phyloP scores from a whole-genome alignment of 2,888 invertebrate species.

The Apodemia hepburni region DNA sequence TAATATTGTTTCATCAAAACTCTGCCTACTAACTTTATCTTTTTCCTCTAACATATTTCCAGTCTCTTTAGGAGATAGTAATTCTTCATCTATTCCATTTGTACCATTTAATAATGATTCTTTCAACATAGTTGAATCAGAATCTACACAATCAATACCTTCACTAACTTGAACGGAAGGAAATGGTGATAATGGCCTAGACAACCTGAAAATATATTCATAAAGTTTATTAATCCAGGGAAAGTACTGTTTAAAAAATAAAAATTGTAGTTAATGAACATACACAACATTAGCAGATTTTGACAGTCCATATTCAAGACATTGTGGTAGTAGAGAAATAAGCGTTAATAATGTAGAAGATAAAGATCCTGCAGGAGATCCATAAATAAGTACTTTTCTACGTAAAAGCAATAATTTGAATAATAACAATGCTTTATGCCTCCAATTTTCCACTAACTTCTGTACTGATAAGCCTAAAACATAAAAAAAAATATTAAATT shows the following conservation, averaged over 20 bases:
- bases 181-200: conserved; percentile 64
- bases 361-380: conserved; percentile 94
- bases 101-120: conserved; percentile 53
- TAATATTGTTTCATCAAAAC: conserved; percentile 63
- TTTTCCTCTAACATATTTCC: conserved; percentile 67
- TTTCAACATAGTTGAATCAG: conserved; percentile 39
- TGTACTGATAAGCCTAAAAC: conserved; percentile 88
- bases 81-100: conserved; percentile 49
- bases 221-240: not conserved
- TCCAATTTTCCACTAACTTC: conserved; percentile 90
- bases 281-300: conserved; percentile 91
- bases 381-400: conserved; percentile 93
- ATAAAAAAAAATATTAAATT: not conserved
- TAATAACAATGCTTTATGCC: conserved; percentile 94
- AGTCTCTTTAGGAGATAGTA: conserved; percentile 59
- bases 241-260: conserved; percentile 23
- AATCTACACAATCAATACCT: conserved; percentile 44
- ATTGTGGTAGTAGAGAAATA: conserved; percentile 93
- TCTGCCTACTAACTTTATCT: conserved; percentile 64
- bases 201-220: conserved; percentile 50
- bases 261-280: conserved; percentile 35
- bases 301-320: conserved; percentile 91
- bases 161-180: conserved; percentile 33
- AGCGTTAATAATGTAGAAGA: conserved; percentile 93
- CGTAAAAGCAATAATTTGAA: conserved; percentile 96